Conservation (phyloP, 2,888 invertebrate species). For the Rotaria socialis region DNA sequence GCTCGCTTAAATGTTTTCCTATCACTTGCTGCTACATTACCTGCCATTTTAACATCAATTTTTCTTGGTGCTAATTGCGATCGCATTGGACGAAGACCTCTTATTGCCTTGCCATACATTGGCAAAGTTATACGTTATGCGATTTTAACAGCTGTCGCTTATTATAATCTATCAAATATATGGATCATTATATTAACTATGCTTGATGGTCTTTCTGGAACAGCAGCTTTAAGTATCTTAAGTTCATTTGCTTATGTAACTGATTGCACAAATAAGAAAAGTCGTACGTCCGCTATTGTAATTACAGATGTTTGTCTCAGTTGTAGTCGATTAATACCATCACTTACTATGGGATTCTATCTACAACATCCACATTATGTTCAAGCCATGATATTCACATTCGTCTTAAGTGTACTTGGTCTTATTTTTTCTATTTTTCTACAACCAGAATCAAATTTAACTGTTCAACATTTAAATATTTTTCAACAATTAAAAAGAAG, state of each 20-base stretch:
- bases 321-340: background rate
- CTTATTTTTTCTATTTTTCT: background rate
- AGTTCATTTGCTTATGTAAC: conserved; percentile 25
- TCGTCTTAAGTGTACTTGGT: background rate
- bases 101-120: background rate
- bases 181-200: background rate
- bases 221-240: background rate
- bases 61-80: conserved; percentile 12
- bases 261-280: conserved; percentile 5
- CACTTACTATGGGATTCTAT: background rate
- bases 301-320: background rate
- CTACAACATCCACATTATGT: background rate
- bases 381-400: background rate
- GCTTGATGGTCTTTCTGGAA: conserved; percentile 11
- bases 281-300: background rate
- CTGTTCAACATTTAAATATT: background rate
- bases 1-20: conserved; percentile 3
- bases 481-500: background rate
- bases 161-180: background rate
- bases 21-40: background rate
- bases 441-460: conserved; percentile 3
- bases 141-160: background rate
- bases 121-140: background rate
- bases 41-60: background rate
- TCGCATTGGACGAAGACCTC: background rate